Conservation (phyloP, 2,888 invertebrate species). For the Dioctria linearis region DNA sequence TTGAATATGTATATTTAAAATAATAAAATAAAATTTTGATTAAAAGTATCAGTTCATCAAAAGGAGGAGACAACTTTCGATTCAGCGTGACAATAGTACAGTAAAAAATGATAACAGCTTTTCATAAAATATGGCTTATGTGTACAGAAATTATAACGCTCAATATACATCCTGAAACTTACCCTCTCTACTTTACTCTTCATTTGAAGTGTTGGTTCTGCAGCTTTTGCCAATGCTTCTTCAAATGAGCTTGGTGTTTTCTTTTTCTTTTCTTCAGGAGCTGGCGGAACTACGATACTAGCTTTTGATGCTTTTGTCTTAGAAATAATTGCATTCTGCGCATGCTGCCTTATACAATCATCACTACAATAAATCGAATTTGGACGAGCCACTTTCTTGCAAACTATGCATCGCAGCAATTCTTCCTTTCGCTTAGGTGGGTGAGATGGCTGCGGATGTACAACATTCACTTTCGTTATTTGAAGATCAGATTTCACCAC, state of each 20-base stretch:
- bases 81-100: too few species aligned
- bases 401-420: conserved; percentile 78
- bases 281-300: conserved; percentile 58
- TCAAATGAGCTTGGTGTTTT: conserved; percentile 69
- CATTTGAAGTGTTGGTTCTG: conserved; percentile 63
- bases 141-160: too few species aligned
- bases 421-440: conserved; percentile 12
- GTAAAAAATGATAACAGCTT: too few species aligned
- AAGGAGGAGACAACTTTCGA: too few species aligned
- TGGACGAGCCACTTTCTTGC: conserved; percentile 82
- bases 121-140: too few species aligned
- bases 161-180: conserved; percentile 46
- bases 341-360: conserved; percentile 88
- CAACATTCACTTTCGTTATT: neutral
- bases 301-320: conserved; percentile 64
- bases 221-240: conserved; percentile 66
- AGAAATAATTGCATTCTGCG: conserved; percentile 76
- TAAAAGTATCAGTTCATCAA: too few species aligned
- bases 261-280: conserved; percentile 64
- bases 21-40: too few species aligned
- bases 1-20: too few species aligned
- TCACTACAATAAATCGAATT: conserved; percentile 93
- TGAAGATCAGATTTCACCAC: neutral
- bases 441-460: neutral
- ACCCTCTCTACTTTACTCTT: conserved; percentile 68